Evolutionary conservation across 2,888 invertebrate species (phyloP).

Genomic region (Thera britannica): DNA sequence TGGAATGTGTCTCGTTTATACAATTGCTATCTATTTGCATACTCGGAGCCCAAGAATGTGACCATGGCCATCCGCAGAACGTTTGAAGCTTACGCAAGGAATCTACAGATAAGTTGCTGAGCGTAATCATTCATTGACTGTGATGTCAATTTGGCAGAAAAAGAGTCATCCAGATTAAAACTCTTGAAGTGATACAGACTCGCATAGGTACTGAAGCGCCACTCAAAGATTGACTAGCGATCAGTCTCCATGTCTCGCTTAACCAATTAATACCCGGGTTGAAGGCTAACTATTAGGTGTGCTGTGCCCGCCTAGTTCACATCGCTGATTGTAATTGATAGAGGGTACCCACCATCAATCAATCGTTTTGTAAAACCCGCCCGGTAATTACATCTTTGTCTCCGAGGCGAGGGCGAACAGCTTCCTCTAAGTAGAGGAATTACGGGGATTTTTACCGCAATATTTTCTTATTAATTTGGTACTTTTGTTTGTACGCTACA

Average conservation of each 20-base stretch:
- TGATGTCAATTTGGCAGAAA: neutral
- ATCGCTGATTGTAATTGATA: slow-evolving; percentile 60
- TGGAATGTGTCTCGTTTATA: slow-evolving; percentile 30
- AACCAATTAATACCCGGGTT: slow-evolving; percentile 16
- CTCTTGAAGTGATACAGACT: neutral
- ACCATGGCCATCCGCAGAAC: slow-evolving; percentile 24
- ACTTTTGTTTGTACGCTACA: slow-evolving; percentile 5
- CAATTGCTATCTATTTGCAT: slow-evolving; percentile 28
- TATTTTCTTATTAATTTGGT: slow-evolving; percentile 31
- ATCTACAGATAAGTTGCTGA: slow-evolving; percentile 8
- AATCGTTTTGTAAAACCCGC: slow-evolving; percentile 55
- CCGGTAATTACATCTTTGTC: slow-evolving; percentile 53
- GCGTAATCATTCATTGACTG: neutral
- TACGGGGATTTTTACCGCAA: slow-evolving; percentile 21
- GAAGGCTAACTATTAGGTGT: slow-evolving; percentile 17
- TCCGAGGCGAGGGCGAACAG: slow-evolving; percentile 34
- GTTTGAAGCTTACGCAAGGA: slow-evolving; percentile 7
- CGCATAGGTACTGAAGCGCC: neutral
- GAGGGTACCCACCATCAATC: slow-evolving; percentile 56
- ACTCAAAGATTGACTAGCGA: slow-evolving; percentile 4
- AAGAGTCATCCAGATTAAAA: neutral
- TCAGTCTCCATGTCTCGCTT: slow-evolving; percentile 14
- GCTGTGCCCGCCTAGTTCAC: slow-evolving; percentile 36
- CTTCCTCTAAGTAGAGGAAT: slow-evolving; percentile 16
- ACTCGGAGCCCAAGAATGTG: slow-evolving; percentile 26